phyloP scores from a whole-genome alignment of 2,113 vertebrate species.

The Porphyrio hochstetteri region DNA sequence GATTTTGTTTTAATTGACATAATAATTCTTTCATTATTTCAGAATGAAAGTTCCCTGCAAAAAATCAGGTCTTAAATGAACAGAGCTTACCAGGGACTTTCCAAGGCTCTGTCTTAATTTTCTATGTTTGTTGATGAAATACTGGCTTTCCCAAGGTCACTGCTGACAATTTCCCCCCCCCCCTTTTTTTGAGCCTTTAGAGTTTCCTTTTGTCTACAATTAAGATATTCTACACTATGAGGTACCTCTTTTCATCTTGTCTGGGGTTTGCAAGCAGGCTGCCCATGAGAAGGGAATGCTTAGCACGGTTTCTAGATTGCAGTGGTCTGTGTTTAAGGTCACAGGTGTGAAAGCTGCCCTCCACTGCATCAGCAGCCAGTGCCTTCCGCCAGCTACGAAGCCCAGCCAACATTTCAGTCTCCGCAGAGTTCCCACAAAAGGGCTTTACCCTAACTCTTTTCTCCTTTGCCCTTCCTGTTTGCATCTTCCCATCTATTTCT shows the following conservation, averaged over 20 bases:
- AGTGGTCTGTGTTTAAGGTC: neutral
- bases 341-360: neutral
- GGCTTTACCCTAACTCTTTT: neutral
- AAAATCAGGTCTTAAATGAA: neutral
- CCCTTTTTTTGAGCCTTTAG: neutral
- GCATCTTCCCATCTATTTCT: neutral
- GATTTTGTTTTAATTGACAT: neutral
- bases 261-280: neutral
- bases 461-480: neutral
- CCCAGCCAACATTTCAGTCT: neutral
- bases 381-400: accelerated
- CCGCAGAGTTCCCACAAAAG: neutral
- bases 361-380: neutral
- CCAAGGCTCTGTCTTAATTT: constrained; percentile 18
- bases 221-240: neutral
- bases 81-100: constrained; percentile 39
- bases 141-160: neutral
- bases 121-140: neutral
- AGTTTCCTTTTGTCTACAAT: neutral
- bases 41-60: neutral
- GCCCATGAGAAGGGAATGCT: neutral
- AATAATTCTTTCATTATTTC: constrained; percentile 1
- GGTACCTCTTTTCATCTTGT: neutral
- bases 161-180: neutral
- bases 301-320: neutral